phyloP scores from a whole-genome alignment of 1,140 invertebrate genomes.

The Orussus abietinus region DNA sequence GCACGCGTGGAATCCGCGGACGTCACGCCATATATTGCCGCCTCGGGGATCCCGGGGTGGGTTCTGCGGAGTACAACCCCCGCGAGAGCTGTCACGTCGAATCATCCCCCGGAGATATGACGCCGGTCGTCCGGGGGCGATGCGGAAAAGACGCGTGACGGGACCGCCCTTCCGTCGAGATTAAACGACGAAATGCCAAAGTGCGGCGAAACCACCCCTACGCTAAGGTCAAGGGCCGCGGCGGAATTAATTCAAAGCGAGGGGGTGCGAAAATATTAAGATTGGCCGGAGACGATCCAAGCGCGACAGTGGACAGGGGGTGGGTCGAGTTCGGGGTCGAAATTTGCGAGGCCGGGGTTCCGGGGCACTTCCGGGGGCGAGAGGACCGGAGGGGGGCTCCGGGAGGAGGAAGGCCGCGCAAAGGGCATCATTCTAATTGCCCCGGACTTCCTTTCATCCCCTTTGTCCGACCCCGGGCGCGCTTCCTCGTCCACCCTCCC shows the following conservation, averaged over 20 bases:
- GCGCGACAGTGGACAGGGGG: neutral
- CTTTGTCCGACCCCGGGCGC: constrained; percentile 46
- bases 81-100: constrained; percentile 44
- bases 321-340: no score
- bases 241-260: no score
- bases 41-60: constrained; percentile 17
- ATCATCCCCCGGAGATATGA: constrained; percentile 47
- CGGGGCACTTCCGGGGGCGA: no score
- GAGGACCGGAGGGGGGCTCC: constrained; percentile 13
- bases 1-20: constrained; percentile 47
- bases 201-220: no score
- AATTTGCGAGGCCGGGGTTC: no score
- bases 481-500: constrained; percentile 38
- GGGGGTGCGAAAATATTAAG: no score
- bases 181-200: no score
- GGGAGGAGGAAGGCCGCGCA: constrained; percentile 43
- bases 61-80: constrained; percentile 28
- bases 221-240: no score
- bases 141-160: no score
- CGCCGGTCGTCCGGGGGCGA: constrained; percentile 35
- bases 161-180: no score
- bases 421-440: constrained; percentile 56
- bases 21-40: constrained; percentile 48
- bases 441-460: constrained; percentile 55
- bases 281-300: constrained; percentile 3